phyloP scores from a whole-genome alignment of 2,888 invertebrate species.

The Chymomyza procnemis region DNA sequence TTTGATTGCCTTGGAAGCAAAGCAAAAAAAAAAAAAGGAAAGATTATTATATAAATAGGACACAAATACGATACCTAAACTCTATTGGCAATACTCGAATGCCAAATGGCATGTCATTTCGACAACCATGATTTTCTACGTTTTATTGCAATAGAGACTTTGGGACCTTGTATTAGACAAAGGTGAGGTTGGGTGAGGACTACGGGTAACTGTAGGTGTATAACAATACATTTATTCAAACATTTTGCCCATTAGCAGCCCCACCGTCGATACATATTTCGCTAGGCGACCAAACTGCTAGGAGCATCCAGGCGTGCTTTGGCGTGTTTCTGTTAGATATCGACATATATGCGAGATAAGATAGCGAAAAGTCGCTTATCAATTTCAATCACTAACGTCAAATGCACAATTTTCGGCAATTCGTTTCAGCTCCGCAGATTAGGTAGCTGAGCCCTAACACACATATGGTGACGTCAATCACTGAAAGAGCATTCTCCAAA shows the following conservation, averaged over 20 bases:
- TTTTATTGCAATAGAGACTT: background rate
- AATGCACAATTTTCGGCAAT: slow-evolving; percentile 30
- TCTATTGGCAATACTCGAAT: background rate
- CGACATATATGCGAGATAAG: background rate
- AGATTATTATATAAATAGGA: background rate
- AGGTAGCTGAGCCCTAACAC: background rate
- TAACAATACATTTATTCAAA: background rate
- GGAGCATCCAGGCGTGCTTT: background rate
- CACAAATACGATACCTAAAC: background rate
- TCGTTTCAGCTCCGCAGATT: slow-evolving; percentile 45
- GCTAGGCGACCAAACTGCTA: background rate
- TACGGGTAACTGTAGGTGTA: background rate
- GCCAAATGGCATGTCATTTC: background rate
- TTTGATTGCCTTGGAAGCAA: background rate
- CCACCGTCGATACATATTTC: background rate
- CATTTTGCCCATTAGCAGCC: background rate
- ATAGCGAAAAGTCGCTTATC: background rate
- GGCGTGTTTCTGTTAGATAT: background rate
- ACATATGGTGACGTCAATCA: background rate
- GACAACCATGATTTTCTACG: background rate
- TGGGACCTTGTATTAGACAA: background rate
- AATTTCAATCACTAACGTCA: background rate
- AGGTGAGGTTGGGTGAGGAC: background rate
- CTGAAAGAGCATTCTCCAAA: no score
- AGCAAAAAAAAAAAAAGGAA: background rate